A percentile compares a stretch with the other conserved stretches of the same genome.
Conservation (phyloP, 1,140 invertebrate species). For the Pseudoatta argentina region DNA sequence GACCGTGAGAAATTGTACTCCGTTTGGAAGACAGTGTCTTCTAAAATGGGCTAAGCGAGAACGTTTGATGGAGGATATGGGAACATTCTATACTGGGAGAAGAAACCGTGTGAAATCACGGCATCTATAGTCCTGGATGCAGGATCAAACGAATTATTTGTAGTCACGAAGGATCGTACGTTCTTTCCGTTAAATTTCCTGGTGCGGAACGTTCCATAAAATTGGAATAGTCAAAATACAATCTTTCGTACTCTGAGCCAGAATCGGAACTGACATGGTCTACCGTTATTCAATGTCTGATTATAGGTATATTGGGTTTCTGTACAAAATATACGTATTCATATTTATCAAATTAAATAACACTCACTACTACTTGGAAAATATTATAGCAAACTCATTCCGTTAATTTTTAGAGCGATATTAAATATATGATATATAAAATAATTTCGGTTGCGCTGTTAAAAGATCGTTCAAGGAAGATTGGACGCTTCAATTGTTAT, state of each 20-base stretch:
- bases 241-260: not conserved
- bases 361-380: not conserved
- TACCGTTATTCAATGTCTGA: not conserved
- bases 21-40: not conserved
- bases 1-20: slow-evolving; percentile 12
- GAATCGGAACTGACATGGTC: not conserved
- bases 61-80: slow-evolving; percentile 10
- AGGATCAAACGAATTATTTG: slow-evolving; percentile 54
- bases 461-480: slow-evolving; percentile 3
- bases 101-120: slow-evolving; percentile 25
- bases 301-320: not conserved
- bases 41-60: not conserved
- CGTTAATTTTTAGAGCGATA: not conserved
- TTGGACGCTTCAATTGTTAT: slow-evolving; percentile 24
- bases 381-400: not conserved
- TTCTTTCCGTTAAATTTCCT: slow-evolving; percentile 24
- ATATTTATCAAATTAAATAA: not conserved
- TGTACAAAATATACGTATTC: not conserved
- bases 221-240: not conserved
- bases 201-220: slow-evolving; percentile 6
- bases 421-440: not conserved
- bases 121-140: not conserved
- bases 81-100: not conserved
- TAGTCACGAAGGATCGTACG: slow-evolving; percentile 21
- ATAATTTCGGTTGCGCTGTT: not conserved